Conservation (phyloP, 1,140 invertebrate genomes). For the Drosophila elegans region DNA sequence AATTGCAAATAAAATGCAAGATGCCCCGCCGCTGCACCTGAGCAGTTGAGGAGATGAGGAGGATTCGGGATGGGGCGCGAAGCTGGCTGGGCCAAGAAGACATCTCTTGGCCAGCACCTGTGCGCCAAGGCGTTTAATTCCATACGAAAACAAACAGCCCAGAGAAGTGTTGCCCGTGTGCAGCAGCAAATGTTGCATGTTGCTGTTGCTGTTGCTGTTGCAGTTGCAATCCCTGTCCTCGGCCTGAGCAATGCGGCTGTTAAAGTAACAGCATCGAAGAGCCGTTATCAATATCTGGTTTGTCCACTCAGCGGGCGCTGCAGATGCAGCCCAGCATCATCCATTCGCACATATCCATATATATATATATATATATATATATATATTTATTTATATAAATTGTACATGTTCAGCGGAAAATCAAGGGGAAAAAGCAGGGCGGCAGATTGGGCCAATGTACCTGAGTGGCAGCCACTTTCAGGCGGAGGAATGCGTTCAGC, state of each 20-base stretch:
- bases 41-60: slow-evolving; percentile 20
- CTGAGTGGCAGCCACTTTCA: slow-evolving; percentile 79
- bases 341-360: slow-evolving; percentile 37
- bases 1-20: slow-evolving; percentile 82
- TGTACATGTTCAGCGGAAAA: slow-evolving; percentile 26
- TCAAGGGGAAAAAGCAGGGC: slow-evolving; percentile 48
- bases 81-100: slow-evolving; percentile 41
- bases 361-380: slow-evolving; percentile 2
- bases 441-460: slow-evolving; percentile 83
- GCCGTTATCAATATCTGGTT: slow-evolving; percentile 85
- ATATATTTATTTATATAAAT: slow-evolving; percentile 11
- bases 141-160: slow-evolving; percentile 78
- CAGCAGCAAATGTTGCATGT: slow-evolving; percentile 73
- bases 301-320: slow-evolving; percentile 78
- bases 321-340: slow-evolving; percentile 47
- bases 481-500: slow-evolving; percentile 75
- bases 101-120: slow-evolving; percentile 70
- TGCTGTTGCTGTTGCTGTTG: slow-evolving; percentile 39
- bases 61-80: background rate
- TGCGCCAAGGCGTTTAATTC: slow-evolving; percentile 73
- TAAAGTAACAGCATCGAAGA: slow-evolving; percentile 82
- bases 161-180: slow-evolving; percentile 63
- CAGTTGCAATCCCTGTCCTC: slow-evolving; percentile 53
- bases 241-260: slow-evolving; percentile 68
- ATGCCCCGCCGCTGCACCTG: slow-evolving; percentile 66